Conservation (phyloP, 2,888 invertebrate genomes). For the Seira sanloemensis region DNA sequence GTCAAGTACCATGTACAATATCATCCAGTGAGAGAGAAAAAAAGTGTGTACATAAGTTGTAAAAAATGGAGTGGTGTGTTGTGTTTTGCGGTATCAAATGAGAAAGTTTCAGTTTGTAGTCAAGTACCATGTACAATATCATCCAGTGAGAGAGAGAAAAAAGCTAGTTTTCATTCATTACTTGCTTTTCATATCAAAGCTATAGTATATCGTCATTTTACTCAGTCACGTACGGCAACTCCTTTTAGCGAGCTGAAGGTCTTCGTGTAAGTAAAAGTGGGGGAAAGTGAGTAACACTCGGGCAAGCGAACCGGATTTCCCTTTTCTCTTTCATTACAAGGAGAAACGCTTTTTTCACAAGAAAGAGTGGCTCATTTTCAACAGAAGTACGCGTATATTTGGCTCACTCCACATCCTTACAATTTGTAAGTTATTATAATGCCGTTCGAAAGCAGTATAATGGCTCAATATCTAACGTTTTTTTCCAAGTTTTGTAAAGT, state of each 20-base stretch:
- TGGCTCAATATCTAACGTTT: background rate
- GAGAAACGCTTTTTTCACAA: background rate
- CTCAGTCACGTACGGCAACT: background rate
- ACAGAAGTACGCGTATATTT: no score
- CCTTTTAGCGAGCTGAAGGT: background rate
- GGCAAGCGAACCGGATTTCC: background rate
- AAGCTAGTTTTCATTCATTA: background rate
- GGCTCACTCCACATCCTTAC: no score
- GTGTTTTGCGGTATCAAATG: background rate
- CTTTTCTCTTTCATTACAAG: background rate
- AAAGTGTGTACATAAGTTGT: no score
- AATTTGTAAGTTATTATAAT: no score
- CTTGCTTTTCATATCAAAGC: background rate
- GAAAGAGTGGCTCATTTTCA: background rate
- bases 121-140: constrained; percentile 7
- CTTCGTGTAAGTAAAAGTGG: no score
- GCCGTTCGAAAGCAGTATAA: no score
- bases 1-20: constrained; percentile 6
- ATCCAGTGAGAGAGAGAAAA: background rate
- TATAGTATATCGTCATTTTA: background rate
- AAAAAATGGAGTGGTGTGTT: no score
- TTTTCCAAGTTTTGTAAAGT: background rate
- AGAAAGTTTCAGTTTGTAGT: constrained; percentile 7
- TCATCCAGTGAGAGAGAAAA: no score
- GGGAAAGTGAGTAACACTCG: background rate